These are phyloP conservation scores for Tethea ocularis DNA, from an alignment of 2,888 invertebrate genomes.

Conservation along the genomic window DNA sequence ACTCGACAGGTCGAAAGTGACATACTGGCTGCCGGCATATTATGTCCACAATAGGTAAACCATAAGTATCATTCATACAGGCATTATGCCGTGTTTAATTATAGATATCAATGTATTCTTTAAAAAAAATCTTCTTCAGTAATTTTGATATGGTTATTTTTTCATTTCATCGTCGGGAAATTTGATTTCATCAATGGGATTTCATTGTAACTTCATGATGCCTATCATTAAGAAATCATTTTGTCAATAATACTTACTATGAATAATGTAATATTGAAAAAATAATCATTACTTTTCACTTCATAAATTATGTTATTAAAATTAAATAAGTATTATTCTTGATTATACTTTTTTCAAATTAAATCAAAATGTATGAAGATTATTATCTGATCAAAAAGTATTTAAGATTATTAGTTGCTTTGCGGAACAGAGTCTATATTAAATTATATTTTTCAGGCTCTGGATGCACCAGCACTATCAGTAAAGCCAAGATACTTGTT, in stretches of 20 bases:
- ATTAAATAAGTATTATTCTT: conserved; percentile 23
- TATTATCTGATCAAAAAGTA: conserved; percentile 7
- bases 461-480: conserved; percentile 72
- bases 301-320: conserved; percentile 15
- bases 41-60: conserved; percentile 80
- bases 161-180: conserved; percentile 46
- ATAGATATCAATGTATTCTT: conserved; percentile 61
- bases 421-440: conserved; percentile 43
- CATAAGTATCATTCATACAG: conserved; percentile 83
- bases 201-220: background rate
- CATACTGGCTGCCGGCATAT: conserved; percentile 79
- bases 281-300: conserved; percentile 55
- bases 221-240: background rate
- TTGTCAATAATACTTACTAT: background rate
- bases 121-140: conserved; percentile 37
- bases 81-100: conserved; percentile 66
- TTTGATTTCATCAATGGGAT: conserved; percentile 11
- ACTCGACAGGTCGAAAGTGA: conserved; percentile 76
- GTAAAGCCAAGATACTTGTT: conserved; percentile 85
- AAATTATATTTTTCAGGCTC: conserved; percentile 56
- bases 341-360: background rate
- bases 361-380: background rate
- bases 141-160: conserved; percentile 67
- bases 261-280: conserved; percentile 31
- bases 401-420: conserved; percentile 17